Conservation (phyloP, 2,888 invertebrate genomes). For the Scelioninae gen. 1 region DNA sequence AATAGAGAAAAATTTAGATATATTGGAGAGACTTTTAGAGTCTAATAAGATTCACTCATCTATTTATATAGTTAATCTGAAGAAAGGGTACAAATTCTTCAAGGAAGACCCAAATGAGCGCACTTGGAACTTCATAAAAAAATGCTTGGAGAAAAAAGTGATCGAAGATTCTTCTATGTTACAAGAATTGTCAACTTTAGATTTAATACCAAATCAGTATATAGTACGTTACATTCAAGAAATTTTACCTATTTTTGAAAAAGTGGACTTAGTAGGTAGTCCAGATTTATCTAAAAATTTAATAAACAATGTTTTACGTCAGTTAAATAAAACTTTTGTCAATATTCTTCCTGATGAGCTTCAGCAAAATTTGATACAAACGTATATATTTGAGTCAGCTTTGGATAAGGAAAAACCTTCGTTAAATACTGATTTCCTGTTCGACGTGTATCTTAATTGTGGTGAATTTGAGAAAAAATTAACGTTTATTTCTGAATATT, state of each 20-base stretch:
- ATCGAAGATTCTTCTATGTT: slow-evolving; percentile 67
- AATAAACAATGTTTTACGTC: neutral
- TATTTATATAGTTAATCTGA: slow-evolving; percentile 75
- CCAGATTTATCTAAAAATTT: slow-evolving; percentile 9
- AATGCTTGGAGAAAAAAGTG: slow-evolving; percentile 65
- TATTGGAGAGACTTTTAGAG: slow-evolving; percentile 72
- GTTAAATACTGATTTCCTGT: neutral
- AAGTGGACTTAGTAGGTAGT: slow-evolving; percentile 4
- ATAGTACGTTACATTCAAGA: slow-evolving; percentile 67
- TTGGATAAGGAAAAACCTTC: neutral
- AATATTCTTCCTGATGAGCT: slow-evolving; percentile 72
- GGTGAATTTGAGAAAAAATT: neutral
- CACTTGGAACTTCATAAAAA: slow-evolving; percentile 73
- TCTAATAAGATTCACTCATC: slow-evolving; percentile 72
- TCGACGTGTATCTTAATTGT: neutral
- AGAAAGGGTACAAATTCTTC: slow-evolving; percentile 68
- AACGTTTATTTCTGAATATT: neutral
- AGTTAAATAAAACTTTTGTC: neutral
- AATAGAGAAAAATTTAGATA: slow-evolving; percentile 53
- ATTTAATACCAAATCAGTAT: slow-evolving; percentile 65
- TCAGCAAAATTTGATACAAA: slow-evolving; percentile 70
- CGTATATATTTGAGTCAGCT: slow-evolving; percentile 69
- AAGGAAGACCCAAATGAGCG: slow-evolving; percentile 50
- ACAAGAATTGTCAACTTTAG: neutral
- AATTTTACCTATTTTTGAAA: slow-evolving; percentile 64